phyloP scores from a whole-genome alignment of 2,113 vertebrate genomes.

The Terrapene triunguis region DNA sequence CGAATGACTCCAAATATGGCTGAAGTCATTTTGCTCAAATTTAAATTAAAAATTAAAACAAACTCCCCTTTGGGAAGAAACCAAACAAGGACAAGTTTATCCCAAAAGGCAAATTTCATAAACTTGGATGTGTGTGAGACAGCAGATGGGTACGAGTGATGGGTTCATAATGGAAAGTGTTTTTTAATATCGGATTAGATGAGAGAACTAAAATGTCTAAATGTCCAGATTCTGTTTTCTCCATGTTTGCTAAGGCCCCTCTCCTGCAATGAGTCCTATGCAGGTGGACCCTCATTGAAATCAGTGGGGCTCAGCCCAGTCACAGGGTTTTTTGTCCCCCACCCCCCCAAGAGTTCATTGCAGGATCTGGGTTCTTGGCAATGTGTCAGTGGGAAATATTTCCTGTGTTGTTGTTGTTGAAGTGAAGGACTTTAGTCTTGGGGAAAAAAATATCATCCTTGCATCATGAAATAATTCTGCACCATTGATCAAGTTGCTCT shows the following conservation, averaged over 20 bases:
- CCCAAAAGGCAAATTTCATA: background rate
- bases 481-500: background rate
- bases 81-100: background rate
- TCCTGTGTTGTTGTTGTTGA: background rate
- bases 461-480: background rate
- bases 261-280: fast-evolving
- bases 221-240: background rate
- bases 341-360: fast-evolving
- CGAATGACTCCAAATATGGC: background rate
- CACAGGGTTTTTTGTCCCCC: background rate
- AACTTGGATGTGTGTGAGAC: background rate
- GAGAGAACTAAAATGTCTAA: background rate
- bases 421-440: background rate
- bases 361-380: background rate
- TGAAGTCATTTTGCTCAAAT: background rate
- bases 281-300: background rate
- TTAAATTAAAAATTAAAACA: background rate
- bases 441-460: background rate
- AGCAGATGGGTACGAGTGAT: background rate
- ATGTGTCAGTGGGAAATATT: fast-evolving
- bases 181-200: background rate
- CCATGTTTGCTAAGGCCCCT: fast-evolving
- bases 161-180: background rate
- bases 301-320: background rate
- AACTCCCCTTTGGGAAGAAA: constrained; percentile 1